These are phyloP conservation scores for Sorex fumeus DNA, from an alignment of 2,113 vertebrate species.

Conservation along the genomic window DNA sequence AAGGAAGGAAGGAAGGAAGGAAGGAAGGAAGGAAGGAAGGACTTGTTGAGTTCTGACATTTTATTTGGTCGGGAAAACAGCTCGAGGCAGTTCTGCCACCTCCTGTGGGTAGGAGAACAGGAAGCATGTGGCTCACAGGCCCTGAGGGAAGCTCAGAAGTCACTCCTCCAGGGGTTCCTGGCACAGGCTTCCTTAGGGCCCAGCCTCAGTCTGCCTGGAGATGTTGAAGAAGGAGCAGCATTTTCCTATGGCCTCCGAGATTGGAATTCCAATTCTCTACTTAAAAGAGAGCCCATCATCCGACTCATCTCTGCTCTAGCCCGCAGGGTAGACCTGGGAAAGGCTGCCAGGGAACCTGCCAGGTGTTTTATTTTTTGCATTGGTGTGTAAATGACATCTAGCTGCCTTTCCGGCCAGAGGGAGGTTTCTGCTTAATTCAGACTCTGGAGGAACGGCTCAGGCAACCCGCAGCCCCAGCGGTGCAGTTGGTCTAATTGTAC, in stretches of 20 bases:
- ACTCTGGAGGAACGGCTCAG: background rate
- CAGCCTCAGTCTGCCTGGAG: background rate
- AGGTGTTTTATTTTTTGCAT: constrained; percentile 54
- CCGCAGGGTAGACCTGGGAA: constrained; percentile 9
- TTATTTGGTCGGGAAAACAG: background rate
- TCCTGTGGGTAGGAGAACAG: background rate
- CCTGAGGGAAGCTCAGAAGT: background rate
- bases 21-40: background rate
- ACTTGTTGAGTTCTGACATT: background rate
- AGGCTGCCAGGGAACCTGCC: constrained; percentile 51
- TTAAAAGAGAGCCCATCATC: constrained; percentile 60
- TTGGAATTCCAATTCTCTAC: constrained; percentile 58
- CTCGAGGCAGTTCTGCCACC: background rate
- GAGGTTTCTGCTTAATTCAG: constrained; percentile 68
- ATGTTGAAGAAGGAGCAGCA: background rate
- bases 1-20: background rate
- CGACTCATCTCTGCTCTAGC: background rate
- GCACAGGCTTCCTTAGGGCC: background rate
- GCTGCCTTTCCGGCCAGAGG: constrained; percentile 30
- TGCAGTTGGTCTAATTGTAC: constrained; percentile 55
- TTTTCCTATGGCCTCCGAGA: background rate
- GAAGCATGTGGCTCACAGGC: background rate
- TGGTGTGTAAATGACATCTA: constrained; percentile 69
- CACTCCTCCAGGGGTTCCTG: constrained; percentile 7
- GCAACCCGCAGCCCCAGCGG: background rate